These are phyloP conservation scores for Ciconia nigra DNA, from an alignment of 2,797 vertebrate species.

Conservation along the genomic window DNA sequence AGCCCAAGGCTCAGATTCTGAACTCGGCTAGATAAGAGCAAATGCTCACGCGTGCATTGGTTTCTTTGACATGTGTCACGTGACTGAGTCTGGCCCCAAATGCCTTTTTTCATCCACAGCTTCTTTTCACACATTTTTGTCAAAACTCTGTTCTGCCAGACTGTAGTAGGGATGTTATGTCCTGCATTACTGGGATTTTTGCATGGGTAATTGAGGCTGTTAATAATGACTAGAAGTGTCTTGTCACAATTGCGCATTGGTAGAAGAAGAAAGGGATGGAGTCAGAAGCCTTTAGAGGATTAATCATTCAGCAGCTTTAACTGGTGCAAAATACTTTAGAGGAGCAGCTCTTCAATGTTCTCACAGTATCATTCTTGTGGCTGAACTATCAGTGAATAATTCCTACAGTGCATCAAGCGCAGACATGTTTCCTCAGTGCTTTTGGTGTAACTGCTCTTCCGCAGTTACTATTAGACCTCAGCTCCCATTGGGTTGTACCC, in stretches of 20 bases:
- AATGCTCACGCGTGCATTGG: not conserved
- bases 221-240: not conserved
- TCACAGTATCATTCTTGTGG: not conserved
- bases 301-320: constrained; percentile 26
- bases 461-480: not conserved
- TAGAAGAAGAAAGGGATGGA: not conserved
- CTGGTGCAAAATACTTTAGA: not conserved
- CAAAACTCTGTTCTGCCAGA: not conserved
- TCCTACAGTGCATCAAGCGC: not conserved
- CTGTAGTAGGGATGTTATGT: not conserved
- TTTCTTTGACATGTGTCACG: not conserved
- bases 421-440: not conserved
- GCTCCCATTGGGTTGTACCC: not conserved
- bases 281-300: constrained; percentile 3
- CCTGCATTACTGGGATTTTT: not conserved
- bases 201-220: not conserved
- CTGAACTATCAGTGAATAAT: not conserved
- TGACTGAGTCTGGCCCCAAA: not conserved
- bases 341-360: not conserved
- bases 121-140: not conserved
- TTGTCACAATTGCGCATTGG: not conserved
- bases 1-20: not conserved
- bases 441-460: not conserved
- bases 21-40: not conserved
- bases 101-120: not conserved